Evolutionary conservation across 2,797 vertebrate species (phyloP).

Genomic region (Chanos chanos): DNA sequence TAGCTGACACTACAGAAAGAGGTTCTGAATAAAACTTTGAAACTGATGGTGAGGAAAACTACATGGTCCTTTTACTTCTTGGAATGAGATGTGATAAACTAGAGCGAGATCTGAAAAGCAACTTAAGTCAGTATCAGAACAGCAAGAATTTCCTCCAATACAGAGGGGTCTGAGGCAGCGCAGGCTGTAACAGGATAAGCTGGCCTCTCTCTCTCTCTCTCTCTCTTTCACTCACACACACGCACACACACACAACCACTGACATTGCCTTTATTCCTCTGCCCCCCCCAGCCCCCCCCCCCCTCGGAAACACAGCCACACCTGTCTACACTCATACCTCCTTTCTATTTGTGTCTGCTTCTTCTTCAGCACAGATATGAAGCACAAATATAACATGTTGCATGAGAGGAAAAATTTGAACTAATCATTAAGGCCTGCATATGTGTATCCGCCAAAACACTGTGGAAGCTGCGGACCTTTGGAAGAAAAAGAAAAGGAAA

Average conservation of each 20-base stretch:
- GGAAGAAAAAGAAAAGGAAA: too few species aligned
- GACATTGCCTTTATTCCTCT: background rate
- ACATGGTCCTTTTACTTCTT: too few species aligned
- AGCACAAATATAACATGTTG: background rate
- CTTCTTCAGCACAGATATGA: too few species aligned
- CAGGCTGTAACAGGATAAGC: slow-evolving; percentile 56
- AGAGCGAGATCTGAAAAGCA: slow-evolving; percentile 2
- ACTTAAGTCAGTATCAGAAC: slow-evolving; percentile 7
- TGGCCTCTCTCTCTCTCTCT: slow-evolving; percentile 51
- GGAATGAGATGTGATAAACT: slow-evolving; percentile 3
- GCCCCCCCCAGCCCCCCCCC: background rate
- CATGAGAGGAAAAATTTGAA: slow-evolving; percentile 47
- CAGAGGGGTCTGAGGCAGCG: slow-evolving; percentile 40
- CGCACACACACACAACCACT: background rate
- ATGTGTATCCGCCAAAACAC: slow-evolving; percentile 49
- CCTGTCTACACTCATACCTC: too few species aligned
- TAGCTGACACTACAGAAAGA: too few species aligned
- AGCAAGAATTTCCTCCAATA: slow-evolving; percentile 26
- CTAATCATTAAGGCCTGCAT: slow-evolving; percentile 51
- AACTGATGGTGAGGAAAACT: too few species aligned
- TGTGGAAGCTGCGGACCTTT: too few species aligned
- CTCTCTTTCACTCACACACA: background rate
- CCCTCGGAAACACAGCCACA: background rate
- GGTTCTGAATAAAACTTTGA: too few species aligned
- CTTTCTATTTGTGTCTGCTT: too few species aligned